Conservation (phyloP, 2,888 invertebrate genomes). For the Ptychoptera contaminata region DNA sequence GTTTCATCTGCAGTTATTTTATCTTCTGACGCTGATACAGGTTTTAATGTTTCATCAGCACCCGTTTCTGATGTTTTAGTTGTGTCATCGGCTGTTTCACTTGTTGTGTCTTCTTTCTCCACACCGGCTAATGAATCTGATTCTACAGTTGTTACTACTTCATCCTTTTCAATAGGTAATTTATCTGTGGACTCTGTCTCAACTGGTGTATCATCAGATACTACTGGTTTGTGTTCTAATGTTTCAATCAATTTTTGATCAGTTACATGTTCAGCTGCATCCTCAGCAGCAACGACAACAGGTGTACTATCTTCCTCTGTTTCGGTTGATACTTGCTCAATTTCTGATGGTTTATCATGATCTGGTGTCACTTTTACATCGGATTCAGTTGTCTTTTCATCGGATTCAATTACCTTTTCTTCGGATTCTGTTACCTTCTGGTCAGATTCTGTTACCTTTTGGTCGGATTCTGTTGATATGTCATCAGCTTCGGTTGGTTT, state of each 20-base stretch:
- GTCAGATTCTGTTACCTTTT: slow-evolving; percentile 8
- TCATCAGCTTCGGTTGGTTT: slow-evolving; percentile 10
- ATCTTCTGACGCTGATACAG: not conserved
- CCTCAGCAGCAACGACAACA: too few species aligned
- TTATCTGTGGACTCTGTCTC: not conserved
- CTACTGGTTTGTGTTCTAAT: slow-evolving; percentile 4
- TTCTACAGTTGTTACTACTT: not conserved
- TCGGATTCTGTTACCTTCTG: slow-evolving; percentile 1
- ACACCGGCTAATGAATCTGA: not conserved
- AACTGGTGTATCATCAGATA: slow-evolving; percentile 9
- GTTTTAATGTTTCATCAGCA: not conserved
- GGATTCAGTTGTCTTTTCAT: not conserved
- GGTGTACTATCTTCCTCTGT: not conserved
- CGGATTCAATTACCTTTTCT: not conserved
- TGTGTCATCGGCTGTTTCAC: not conserved
- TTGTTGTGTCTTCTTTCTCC: not conserved
- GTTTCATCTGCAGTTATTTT: slow-evolving; percentile 2
- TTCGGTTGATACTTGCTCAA: slow-evolving; percentile 3
- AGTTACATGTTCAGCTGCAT: not conserved
- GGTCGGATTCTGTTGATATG: slow-evolving; percentile 8
- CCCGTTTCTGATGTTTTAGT: not conserved
- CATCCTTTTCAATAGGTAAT: not conserved
- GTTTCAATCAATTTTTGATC: slow-evolving; percentile 2
- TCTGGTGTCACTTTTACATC: too few species aligned
- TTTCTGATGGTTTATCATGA: slow-evolving; percentile 8